A percentile compares a stretch with the other conserved stretches of the same genome.
These are phyloP conservation scores for Drosophila mettleri DNA, from an alignment of 2,888 invertebrate species.

Conservation along the genomic window DNA sequence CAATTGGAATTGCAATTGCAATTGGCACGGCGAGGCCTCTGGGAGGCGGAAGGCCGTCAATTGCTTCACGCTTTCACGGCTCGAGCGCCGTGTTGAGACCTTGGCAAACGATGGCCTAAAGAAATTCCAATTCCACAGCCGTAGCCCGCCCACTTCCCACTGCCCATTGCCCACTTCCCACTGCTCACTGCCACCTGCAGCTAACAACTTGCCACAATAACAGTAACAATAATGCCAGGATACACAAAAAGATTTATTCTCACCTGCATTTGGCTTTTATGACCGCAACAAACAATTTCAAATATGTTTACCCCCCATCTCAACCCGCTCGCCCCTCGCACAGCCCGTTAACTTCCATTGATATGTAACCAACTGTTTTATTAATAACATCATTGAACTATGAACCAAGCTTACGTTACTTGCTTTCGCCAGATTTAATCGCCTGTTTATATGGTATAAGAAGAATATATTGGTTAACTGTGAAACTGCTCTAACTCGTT, in stretches of 20 bases:
- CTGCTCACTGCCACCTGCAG: slow-evolving; percentile 7
- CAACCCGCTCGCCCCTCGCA: no score
- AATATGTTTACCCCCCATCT: slow-evolving; percentile 5
- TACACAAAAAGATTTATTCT: slow-evolving; percentile 37
- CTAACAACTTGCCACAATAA: slow-evolving; percentile 18
- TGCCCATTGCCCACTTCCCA: slow-evolving; percentile 2
- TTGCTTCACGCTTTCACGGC: slow-evolving; percentile 65
- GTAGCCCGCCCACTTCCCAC: not conserved
- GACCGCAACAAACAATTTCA: slow-evolving; percentile 38
- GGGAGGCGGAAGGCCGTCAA: slow-evolving; percentile 42
- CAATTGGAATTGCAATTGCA: slow-evolving; percentile 21
- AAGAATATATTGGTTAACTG: no score
- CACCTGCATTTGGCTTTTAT: slow-evolving; percentile 22
- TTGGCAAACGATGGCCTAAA: slow-evolving; percentile 56
- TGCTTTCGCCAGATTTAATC: no score
- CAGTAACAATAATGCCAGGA: slow-evolving; percentile 16
- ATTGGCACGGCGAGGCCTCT: slow-evolving; percentile 11
- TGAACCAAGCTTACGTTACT: no score
- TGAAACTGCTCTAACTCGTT: no score
- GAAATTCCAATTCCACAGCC: slow-evolving; percentile 50
- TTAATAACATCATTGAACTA: not conserved
- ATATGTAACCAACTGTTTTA: not conserved
- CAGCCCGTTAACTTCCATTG: no score
- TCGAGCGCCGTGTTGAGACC: slow-evolving; percentile 53
- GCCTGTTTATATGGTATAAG: no score